These are phyloP conservation scores for Nibea coibor DNA, from an alignment of 2,113 vertebrate genomes.

Conservation along the genomic window DNA sequence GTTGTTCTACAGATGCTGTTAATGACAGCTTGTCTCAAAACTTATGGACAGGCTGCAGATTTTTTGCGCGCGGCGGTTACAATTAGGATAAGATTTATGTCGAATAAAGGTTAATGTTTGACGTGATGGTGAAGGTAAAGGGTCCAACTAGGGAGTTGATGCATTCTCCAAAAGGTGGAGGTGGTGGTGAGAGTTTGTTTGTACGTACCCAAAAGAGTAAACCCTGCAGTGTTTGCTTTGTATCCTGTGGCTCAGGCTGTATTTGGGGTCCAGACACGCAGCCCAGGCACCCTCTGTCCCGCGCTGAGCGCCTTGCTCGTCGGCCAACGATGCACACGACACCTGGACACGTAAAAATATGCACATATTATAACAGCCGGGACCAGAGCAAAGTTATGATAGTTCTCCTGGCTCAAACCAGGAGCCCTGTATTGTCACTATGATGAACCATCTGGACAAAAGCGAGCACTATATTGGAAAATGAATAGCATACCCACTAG, in stretches of 20 bases:
- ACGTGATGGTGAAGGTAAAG: background rate
- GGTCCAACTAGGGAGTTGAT: background rate
- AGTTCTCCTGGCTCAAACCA: background rate
- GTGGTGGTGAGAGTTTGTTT: background rate
- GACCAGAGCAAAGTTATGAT: background rate
- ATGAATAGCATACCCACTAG: background rate
- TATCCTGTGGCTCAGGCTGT: conserved; percentile 70
- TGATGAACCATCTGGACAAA: background rate
- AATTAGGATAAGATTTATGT: background rate
- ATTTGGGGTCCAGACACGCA: conserved; percentile 75
- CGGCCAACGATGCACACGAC: conserved; percentile 51
- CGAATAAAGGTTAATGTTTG: background rate
- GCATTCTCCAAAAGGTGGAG: background rate
- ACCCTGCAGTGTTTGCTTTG: conserved; percentile 73
- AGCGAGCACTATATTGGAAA: background rate
- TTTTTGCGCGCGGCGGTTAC: background rate
- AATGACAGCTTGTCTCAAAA: background rate
- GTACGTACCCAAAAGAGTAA: conserved; percentile 80
- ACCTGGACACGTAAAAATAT: conserved; percentile 62
- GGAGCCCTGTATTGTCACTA: background rate
- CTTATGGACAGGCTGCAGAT: no score
- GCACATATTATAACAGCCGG: background rate
- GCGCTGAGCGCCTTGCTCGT: conserved; percentile 21
- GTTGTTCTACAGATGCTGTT: background rate
- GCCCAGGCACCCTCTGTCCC: conserved; percentile 54